phyloP scores from a whole-genome alignment of 1,140 invertebrate species.

The Wasmannia auropunctata region DNA sequence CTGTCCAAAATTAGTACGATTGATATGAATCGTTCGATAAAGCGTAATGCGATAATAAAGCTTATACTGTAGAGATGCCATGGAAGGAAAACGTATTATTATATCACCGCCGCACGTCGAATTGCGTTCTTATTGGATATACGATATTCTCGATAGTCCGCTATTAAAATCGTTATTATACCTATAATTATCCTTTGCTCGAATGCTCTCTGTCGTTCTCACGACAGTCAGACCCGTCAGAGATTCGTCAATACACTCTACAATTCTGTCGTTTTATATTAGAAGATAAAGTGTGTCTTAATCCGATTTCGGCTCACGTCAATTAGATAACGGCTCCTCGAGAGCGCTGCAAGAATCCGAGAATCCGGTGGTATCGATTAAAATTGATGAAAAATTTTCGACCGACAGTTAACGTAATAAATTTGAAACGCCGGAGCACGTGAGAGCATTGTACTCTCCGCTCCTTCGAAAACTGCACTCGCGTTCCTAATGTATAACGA shows the following conservation, averaged over 20 bases:
- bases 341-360: background rate
- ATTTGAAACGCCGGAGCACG: background rate
- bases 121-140: background rate
- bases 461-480: background rate
- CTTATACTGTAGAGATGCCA: too few species aligned
- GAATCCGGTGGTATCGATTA: background rate
- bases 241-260: background rate
- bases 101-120: background rate
- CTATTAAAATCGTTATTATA: slow-evolving; percentile 2
- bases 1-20: background rate
- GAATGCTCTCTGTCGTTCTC: background rate
- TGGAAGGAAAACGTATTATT: background rate
- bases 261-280: background rate
- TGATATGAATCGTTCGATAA: background rate
- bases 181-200: background rate
- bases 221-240: background rate
- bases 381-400: background rate
- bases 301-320: background rate
- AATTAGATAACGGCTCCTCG: background rate
- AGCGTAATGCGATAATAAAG: background rate
- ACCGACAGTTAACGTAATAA: background rate
- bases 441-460: background rate
- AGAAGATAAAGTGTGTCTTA: background rate
- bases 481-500: slow-evolving; percentile 17
- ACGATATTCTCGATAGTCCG: background rate